Base-by-base conservation (phyloP, 1,140 invertebrate genomes). In the Magallana angulata region DNA sequence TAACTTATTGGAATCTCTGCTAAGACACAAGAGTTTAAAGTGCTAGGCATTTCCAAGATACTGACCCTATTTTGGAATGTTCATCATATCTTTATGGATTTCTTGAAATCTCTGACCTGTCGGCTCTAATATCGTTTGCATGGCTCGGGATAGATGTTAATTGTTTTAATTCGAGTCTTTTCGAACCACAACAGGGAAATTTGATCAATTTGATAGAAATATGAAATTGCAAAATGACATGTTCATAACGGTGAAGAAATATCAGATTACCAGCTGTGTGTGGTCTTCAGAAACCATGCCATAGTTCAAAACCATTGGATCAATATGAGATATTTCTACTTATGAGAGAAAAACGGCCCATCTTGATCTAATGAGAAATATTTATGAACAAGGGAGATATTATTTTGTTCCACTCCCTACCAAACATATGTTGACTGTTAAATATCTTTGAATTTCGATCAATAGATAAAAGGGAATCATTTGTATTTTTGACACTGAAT, bases 141-240 rank as follows among this genome's bases (percentile, higher is more conserved):
- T 76, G 68, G 18, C 36, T 16, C 36, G 1, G 36, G 68, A 76
- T 24, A 76, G 68, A 76, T 76, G 68, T 76, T 76, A 76, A 76
- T 76, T 76, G 68, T 76, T 76, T 76, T 76, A 76, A 76, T 76
- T 76, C 24, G 36, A 76, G 68, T 76, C 68, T 76, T 76, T 76
- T 24, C 24, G 68, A 76, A 30, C 68, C 24, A 76, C 68, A 76
- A 76, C 68, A 76, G 11, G 24, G 68, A 76, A 76, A 76, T 76
- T 76, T 76, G 68, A 76, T 76, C 68, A 76, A 76, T 76, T 76
- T 76, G 68, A 76, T 76, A 76, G 48, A 76, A 76, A 76, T 76
- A 76, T 76, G 68, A 76, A 76, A 76, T 76, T 64, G 8, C 24
- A 76, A 76, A 76, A 76, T 76, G 68, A 76, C 68, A 76, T 76